Base-by-base conservation (phyloP, 2,113 vertebrate genomes). In the Thomomys bottae region DNA sequence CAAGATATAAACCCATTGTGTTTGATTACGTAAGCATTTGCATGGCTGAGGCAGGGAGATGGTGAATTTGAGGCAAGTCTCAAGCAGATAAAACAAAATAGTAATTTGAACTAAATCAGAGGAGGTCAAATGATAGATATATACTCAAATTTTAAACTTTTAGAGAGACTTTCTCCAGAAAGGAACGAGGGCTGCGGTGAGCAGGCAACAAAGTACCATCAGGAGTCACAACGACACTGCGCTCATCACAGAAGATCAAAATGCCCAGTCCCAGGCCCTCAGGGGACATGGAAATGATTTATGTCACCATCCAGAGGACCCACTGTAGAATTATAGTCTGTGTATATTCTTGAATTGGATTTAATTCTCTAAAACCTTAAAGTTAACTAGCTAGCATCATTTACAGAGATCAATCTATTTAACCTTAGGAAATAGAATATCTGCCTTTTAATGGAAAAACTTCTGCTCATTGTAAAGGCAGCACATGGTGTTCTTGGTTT, bases 381-480 rank as follows among this genome's bases (percentile, higher is more conserved):
- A 71, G 72, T 93, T 94, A 78, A 91, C 83, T 77, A 89, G 77
- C 86, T 92, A 87, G 84, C 93, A 82, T 84, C 70, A 86, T 88
- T 92, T 96, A 84, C 84, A 89, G 91, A 54, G 59, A 63, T 32
- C 59, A 36, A 86, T 84, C 90, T 84, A 82, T 95, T 95, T 92
- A 92, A 89, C 73, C 32, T 90, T 94, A 84, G 80, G 78, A 87
- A 93, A 84, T 12, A 72, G 93, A 93, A 90, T 68, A 95, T 92
- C 94, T 96, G 64, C 64, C 87, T 95, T 87, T 93, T 96, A 96
- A 96, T 95, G 81, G 86, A 92, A 96, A 96, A 97, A 70, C 72
- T 71, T 76, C 73, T 93, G 86, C 81, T 88, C 68, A 82, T 92
- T 94, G 64, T 95, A 92, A 95, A 94, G 90, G 59, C 20, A 84